phyloP scores from a whole-genome alignment of 2,113 vertebrate species.

The Notothenia rossii region DNA sequence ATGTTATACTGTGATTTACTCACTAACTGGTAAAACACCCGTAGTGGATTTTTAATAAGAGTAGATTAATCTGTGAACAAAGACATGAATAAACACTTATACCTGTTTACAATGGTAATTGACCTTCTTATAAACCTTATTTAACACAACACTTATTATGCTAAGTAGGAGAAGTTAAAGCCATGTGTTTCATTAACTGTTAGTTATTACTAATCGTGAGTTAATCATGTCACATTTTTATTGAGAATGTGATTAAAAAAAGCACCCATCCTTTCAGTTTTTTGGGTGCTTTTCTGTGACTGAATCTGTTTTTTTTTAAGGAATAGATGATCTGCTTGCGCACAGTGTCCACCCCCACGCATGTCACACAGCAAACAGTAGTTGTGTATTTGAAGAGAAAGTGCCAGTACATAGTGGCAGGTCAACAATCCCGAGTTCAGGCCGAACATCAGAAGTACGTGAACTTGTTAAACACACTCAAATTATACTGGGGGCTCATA shows the following conservation, averaged over 20 bases:
- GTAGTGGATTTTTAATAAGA: background rate
- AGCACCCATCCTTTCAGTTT: background rate
- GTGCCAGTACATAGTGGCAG: constrained; percentile 78
- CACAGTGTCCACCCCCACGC: constrained; percentile 50
- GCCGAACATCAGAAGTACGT: constrained; percentile 58
- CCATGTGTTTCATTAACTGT: background rate
- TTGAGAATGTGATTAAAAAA: background rate
- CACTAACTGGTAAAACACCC: background rate
- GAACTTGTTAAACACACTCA: constrained; percentile 59
- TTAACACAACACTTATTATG: background rate
- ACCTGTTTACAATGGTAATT: no score
- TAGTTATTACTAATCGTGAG: background rate
- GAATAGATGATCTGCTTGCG: constrained; percentile 45
- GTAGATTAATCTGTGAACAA: background rate
- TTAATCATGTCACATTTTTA: background rate
- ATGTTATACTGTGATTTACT: no score
- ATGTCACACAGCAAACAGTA: constrained; percentile 80
- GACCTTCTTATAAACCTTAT: no score
- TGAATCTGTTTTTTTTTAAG: constrained; percentile 28
- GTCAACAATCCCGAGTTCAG: constrained; percentile 84
- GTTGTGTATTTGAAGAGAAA: constrained; percentile 84
- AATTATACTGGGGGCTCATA: constrained; percentile 46
- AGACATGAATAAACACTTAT: background rate
- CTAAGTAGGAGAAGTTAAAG: background rate
- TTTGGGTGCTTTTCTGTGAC: constrained; percentile 5